phyloP scores from a whole-genome alignment of 1,140 invertebrate species.

The Neodiprion virginianus region DNA sequence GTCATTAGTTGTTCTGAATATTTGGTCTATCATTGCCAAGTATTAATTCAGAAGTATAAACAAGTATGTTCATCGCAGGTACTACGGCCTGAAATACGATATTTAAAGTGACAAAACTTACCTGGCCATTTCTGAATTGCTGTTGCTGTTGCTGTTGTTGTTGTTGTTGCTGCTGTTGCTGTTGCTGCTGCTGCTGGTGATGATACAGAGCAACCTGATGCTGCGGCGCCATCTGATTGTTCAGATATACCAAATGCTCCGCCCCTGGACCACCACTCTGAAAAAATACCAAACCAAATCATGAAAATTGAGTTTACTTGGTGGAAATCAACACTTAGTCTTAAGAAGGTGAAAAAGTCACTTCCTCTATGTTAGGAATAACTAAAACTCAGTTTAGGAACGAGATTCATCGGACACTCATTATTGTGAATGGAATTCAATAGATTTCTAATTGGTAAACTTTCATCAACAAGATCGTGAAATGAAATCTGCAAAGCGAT shows the following conservation, averaged over 20 bases:
- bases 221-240: constrained; percentile 70
- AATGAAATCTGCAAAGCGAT: not conserved
- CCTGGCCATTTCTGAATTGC: constrained; percentile 63
- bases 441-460: not conserved
- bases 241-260: constrained; percentile 71
- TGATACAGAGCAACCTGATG: constrained; percentile 68
- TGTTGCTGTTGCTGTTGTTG: constrained; percentile 60
- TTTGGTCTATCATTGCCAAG: too few relatives aligned
- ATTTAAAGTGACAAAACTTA: constrained; percentile 31
- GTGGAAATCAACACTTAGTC: constrained; percentile 48
- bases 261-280: constrained; percentile 67
- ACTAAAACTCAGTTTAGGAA: constrained; percentile 55
- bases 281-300: constrained; percentile 62
- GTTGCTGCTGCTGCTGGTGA: constrained; percentile 69
- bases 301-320: constrained; percentile 57
- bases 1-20: too few relatives aligned
- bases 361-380: constrained; percentile 50
- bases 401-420: constrained; percentile 51
- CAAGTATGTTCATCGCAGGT: too few relatives aligned
- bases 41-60: too few relatives aligned
- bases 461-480: not conserved
- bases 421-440: constrained; percentile 20
- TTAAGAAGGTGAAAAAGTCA: not conserved
- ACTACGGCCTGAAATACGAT: too few relatives aligned
- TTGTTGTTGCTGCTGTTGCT: constrained; percentile 61